Evolutionary conservation across 1,140 invertebrate species (phyloP), one percentile per base, ranked within the genome.

Genomic region (Conus ventricosus): DNA sequence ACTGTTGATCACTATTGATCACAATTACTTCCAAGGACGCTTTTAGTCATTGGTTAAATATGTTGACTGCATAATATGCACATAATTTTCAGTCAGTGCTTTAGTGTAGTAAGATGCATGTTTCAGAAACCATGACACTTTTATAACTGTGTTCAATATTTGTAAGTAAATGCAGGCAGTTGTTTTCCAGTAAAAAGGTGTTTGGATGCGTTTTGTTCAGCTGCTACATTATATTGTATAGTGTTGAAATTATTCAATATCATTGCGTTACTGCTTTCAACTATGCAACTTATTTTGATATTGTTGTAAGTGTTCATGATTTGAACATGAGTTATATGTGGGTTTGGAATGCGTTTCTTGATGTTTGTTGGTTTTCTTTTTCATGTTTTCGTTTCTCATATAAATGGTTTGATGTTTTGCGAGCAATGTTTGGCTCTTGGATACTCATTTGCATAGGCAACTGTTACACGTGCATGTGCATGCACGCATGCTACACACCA

Each of bases 1-100:
- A 78, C 10, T 81, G 20, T 81, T 54, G 80, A 81, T 81, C 80
- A 81, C 80, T 81, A 51, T 81, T 81, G 80, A 81, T 81, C 80
- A 81, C 80, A 23, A 20, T 23, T 17, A 81, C 51, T 81, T 81
- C 80, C 80, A 81, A 81, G 27, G 39, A 54, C 23, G 80, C 80
- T 81, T 81, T 54, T 53, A 54, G 39, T 54, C 25, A 23, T 54
- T 20, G 51, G 17, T 54, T 81, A 81, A 39, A 39, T 81, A 25
- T 51, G 23, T 81, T 39, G 51, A 23, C 15, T 81, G 39, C 67
- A 71, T 71, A 13, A 71, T 71, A 71, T 71, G 67, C 67, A 71
- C 67, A 20, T 71, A 71, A 17, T 7, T 71, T 71, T 71, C 20
- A 71, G 15, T 20, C 67, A 71, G 67, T 71, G 67, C 67, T 71